phyloP scores from a whole-genome alignment of 2,797 vertebrate genomes.

The Siniperca obscura region DNA sequence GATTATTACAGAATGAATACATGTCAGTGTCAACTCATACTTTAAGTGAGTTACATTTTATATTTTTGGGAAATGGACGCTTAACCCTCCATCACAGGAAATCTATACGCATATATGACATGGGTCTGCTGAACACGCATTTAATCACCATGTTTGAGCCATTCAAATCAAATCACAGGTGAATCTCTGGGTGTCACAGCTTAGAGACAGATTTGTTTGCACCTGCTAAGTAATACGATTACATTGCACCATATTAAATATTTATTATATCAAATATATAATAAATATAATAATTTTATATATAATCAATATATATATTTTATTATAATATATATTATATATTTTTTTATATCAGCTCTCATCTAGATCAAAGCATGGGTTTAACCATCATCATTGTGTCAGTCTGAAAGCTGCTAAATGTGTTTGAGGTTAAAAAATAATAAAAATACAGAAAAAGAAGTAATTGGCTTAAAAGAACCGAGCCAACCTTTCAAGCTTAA shows the following conservation, averaged over 20 bases:
- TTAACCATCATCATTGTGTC: neutral
- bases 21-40: rapidly evolving
- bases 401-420: neutral
- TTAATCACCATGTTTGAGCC: constrained; percentile 5
- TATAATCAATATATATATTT: too few relatives aligned
- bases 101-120: neutral
- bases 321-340: too few relatives aligned
- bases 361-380: too few relatives aligned
- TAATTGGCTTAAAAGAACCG: neutral
- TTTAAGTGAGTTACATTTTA: neutral
- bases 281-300: too few relatives aligned
- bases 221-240: too few relatives aligned
- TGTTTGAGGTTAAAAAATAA: neutral
- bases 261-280: too few relatives aligned
- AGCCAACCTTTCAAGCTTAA: neutral
- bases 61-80: neutral
- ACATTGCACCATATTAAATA: too few relatives aligned
- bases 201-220: too few relatives aligned
- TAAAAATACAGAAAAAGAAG: neutral
- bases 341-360: too few relatives aligned
- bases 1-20: neutral
- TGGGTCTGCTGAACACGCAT: neutral
- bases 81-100: too few relatives aligned
- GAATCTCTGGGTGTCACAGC: too few relatives aligned
- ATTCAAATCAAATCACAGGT: constrained; percentile 3